A percentile compares a stretch with the other conserved stretches of the same genome.
Conservation (phyloP, 1,140 invertebrate species). For the Bombyx mori region DNA sequence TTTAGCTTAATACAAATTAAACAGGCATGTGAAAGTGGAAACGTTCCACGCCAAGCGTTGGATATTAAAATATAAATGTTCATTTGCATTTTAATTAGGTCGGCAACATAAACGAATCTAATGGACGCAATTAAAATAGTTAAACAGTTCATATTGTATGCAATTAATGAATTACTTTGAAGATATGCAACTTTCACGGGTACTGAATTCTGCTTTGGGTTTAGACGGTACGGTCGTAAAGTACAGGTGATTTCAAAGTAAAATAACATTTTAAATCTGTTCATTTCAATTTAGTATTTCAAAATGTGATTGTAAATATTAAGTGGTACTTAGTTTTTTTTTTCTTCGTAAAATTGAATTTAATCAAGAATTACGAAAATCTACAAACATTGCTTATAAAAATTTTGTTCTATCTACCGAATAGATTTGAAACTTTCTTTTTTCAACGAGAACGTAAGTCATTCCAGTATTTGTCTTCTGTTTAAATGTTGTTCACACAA, state of each 20-base stretch:
- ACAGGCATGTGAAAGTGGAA: conserved; percentile 8
- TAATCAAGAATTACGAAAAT: not conserved
- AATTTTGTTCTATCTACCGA: too few relatives aligned
- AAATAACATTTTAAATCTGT: not conserved
- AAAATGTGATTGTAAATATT: not conserved
- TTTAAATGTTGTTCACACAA: too few relatives aligned
- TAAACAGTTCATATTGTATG: conserved; percentile 29
- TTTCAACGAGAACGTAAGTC: too few relatives aligned
- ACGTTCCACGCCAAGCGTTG: conserved; percentile 11
- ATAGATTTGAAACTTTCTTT: too few relatives aligned
- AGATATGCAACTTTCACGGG: not conserved
- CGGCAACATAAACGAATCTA: conserved; percentile 31
- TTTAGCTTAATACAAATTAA: conserved; percentile 8
- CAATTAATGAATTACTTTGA: conserved; percentile 18
- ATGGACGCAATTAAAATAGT: conserved; percentile 34
- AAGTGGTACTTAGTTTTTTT: not conserved
- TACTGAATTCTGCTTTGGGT: not conserved
- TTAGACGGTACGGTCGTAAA: too few relatives aligned
- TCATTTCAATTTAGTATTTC: not conserved
- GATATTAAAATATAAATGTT: conserved; percentile 30
- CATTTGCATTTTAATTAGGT: conserved; percentile 37
- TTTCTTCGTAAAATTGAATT: not conserved
- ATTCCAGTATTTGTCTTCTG: too few relatives aligned
- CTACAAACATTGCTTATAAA: not conserved
- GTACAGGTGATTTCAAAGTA: not conserved